These are phyloP conservation scores for Nasonia giraulti DNA, from an alignment of 1,140 invertebrate species.

Conservation along the genomic window DNA sequence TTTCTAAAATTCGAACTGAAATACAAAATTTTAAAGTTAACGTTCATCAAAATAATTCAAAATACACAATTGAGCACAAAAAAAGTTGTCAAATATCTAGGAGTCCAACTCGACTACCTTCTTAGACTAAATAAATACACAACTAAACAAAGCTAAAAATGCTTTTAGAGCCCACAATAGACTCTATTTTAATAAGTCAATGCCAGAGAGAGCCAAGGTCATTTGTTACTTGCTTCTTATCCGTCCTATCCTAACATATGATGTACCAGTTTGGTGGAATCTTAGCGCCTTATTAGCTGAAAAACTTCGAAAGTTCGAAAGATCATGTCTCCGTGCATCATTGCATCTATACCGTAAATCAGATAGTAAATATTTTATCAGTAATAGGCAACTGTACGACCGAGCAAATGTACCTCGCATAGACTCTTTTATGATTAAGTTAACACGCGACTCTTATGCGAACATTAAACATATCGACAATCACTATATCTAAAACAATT, in stretches of 20 bases:
- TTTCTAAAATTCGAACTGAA: background rate
- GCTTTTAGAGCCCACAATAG: slow-evolving; percentile 25
- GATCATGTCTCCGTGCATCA: slow-evolving; percentile 37
- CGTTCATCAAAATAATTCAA: background rate
- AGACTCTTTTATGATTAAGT: slow-evolving; percentile 3
- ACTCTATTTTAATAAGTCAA: slow-evolving; percentile 47
- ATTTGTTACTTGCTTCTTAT: slow-evolving; percentile 52
- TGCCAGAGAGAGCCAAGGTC: slow-evolving; percentile 39
- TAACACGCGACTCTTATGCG: background rate
- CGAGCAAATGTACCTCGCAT: slow-evolving; percentile 39
- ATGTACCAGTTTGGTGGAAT: slow-evolving; percentile 49
- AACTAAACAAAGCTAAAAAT: slow-evolving; percentile 45
- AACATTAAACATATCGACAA: no score
- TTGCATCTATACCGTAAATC: slow-evolving; percentile 13
- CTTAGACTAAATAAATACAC: slow-evolving; percentile 20
- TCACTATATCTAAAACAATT: no score
- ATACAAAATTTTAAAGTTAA: background rate
- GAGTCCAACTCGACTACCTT: slow-evolving; percentile 18
- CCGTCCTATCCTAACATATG: slow-evolving; percentile 49
- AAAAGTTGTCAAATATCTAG: slow-evolving; percentile 18
- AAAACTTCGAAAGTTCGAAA: slow-evolving; percentile 49
- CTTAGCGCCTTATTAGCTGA: slow-evolving; percentile 9
- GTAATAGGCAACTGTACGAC: slow-evolving; percentile 34
- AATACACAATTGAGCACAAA: background rate
- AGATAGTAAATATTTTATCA: slow-evolving; percentile 25